Conservation (phyloP, 2,888 invertebrate genomes). For the Orthosia incerta region DNA sequence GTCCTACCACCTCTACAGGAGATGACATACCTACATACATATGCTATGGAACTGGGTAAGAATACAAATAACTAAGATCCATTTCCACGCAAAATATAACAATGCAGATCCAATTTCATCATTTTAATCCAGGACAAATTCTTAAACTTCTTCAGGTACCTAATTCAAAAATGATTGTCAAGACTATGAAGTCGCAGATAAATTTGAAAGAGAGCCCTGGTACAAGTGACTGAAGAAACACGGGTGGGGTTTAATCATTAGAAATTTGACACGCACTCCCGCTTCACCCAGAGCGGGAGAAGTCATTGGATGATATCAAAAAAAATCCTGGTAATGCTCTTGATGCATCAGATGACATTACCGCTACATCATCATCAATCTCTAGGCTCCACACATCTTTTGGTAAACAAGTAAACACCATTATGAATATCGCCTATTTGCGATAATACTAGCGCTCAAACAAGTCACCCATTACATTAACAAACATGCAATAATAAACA, state of each 20-base stretch:
- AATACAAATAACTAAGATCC: background rate
- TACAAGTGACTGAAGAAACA: no score
- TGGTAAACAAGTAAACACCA: background rate
- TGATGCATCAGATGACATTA: background rate
- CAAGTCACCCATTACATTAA: background rate
- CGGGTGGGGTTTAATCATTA: no score
- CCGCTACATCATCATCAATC: background rate
- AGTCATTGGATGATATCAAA: no score
- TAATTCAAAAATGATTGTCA: background rate
- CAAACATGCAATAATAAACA: conserved; percentile 1
- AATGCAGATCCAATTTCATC: no score
- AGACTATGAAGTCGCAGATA: no score
- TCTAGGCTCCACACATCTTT: background rate
- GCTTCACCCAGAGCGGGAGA: no score
- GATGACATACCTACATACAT: background rate
- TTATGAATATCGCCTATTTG: background rate
- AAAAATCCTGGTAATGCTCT: no score
- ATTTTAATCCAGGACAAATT: background rate
- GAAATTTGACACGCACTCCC: no score
- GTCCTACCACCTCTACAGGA: background rate
- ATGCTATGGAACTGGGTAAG: background rate
- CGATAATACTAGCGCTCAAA: background rate
- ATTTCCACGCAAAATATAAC: no score
- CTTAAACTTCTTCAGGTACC: background rate
- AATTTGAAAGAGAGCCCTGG: no score